These are phyloP conservation scores for Psophia crepitans DNA, from an alignment of 2,113 vertebrate genomes.

Conservation along the genomic window DNA sequence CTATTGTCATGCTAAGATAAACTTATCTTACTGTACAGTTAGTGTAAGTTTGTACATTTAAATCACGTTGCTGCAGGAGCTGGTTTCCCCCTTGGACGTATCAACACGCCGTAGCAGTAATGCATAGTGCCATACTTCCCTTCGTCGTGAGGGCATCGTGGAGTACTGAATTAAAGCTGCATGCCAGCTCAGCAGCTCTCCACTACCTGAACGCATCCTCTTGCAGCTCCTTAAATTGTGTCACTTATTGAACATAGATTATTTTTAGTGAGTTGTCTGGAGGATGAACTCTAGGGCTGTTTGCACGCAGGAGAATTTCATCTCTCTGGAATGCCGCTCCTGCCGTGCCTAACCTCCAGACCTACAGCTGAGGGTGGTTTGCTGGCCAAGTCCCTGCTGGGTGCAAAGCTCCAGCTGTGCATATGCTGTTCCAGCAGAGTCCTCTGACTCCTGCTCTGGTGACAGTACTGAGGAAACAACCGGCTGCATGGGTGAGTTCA, in stretches of 20 bases:
- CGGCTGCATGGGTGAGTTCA: background rate
- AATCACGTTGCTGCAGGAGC: background rate
- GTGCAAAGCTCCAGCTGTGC: background rate
- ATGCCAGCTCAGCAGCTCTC: background rate
- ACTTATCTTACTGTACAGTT: rapidly evolving
- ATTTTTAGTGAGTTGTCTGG: background rate
- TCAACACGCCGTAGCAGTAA: background rate
- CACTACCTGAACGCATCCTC: rapidly evolving
- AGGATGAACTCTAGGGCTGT: background rate
- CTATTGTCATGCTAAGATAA: background rate
- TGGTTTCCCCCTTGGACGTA: background rate
- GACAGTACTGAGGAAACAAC: background rate
- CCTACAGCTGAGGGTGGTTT: background rate
- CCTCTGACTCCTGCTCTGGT: background rate
- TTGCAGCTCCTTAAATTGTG: background rate
- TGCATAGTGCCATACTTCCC: background rate
- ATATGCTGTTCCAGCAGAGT: background rate
- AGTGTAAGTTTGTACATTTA: background rate
- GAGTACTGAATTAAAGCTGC: background rate
- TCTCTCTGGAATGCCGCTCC: background rate
- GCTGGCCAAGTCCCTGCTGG: background rate
- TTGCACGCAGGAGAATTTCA: background rate
- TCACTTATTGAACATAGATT: background rate
- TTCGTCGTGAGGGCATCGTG: rapidly evolving
- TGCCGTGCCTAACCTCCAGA: rapidly evolving